Conservation (phyloP, 2,888 invertebrate genomes). For the Lepetodrilus schrolli region DNA sequence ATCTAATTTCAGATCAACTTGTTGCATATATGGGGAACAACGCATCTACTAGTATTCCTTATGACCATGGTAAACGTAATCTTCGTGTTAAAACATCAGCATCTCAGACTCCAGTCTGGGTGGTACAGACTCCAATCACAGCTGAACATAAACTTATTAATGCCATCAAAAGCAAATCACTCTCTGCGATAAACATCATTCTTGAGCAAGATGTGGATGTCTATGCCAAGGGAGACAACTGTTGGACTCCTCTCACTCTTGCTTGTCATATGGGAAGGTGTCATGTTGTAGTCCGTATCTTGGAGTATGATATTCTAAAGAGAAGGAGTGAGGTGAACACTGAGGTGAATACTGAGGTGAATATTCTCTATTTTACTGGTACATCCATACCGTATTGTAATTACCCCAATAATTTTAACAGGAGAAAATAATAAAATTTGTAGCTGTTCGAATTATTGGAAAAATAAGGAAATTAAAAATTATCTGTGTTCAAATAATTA, state of each 20-base stretch:
- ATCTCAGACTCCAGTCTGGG: too few species aligned
- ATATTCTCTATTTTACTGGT: background rate
- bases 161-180: constrained; percentile 39
- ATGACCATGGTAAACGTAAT: too few species aligned
- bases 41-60: too few species aligned
- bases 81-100: too few species aligned
- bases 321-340: constrained; percentile 25
- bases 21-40: too few species aligned
- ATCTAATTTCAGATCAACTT: too few species aligned
- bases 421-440: too few species aligned
- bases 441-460: too few species aligned
- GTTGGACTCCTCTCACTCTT: constrained; percentile 51
- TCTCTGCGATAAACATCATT: constrained; percentile 37
- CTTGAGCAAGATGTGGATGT: constrained; percentile 45
- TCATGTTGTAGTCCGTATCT: constrained; percentile 49
- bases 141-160: constrained; percentile 42
- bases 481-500: too few species aligned
- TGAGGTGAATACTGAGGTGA: background rate
- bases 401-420: too few species aligned
- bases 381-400: too few species aligned
- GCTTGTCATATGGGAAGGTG: constrained; percentile 49
- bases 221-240: constrained; percentile 38
- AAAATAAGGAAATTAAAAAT: too few species aligned
- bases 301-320: constrained; percentile 31
- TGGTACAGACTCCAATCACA: constrained; percentile 23